A percentile compares a stretch with the other conserved stretches of the same genome.
Conservation (phyloP, 2,888 invertebrate species). For the Nezara viridula region DNA sequence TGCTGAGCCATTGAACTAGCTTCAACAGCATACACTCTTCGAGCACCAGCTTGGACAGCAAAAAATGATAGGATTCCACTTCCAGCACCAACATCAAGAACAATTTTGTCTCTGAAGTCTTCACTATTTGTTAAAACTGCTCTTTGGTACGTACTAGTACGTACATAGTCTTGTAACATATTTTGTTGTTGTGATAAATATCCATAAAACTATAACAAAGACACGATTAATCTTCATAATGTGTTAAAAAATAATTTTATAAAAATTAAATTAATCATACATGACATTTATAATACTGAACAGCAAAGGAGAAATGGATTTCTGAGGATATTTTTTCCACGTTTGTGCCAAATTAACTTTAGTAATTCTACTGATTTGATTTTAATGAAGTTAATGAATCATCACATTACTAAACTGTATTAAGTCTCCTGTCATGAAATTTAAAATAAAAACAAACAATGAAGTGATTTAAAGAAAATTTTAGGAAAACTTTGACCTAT, state of each 20-base stretch:
- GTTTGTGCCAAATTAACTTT: background rate
- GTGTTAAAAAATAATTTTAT: background rate
- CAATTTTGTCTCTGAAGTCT: constrained; percentile 92
- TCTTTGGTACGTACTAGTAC: constrained; percentile 98
- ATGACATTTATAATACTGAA: background rate
- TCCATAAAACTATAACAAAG: constrained; percentile 87
- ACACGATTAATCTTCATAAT: background rate
- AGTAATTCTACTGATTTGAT: no score
- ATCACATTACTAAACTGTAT: no score
- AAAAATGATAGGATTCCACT: constrained; percentile 99
- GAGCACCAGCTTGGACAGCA: constrained; percentile 97
- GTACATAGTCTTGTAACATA: constrained; percentile 99
- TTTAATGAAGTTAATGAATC: no score
- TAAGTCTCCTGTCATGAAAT: no score
- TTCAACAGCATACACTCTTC: constrained; percentile 98
- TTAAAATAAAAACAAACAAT: no score
- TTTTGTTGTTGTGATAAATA: constrained; percentile 99
- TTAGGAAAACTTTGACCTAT: no score
- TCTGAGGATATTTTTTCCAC: background rate
- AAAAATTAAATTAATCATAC: background rate
- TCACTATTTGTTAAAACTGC: constrained; percentile 93
- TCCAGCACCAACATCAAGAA: constrained; percentile 98
- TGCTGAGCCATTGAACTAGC: constrained; percentile 99
- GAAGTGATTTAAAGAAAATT: no score
- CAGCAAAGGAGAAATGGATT: background rate